phyloP scores from a whole-genome alignment of 1,140 invertebrate genomes.

The Laupala kohalensis region DNA sequence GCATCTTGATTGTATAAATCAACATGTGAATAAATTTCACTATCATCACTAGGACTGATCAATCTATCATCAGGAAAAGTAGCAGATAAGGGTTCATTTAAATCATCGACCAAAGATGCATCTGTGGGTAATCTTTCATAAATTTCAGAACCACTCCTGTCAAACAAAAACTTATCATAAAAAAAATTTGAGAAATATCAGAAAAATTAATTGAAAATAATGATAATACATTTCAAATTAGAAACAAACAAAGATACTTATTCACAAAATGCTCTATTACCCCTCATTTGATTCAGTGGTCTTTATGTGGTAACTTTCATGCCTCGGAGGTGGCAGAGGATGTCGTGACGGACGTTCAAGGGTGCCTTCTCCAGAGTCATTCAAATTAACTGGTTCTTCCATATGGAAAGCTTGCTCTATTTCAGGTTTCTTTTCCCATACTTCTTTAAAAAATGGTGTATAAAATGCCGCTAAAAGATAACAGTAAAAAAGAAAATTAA shows the following conservation, averaged over 20 bases:
- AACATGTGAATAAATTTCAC: constrained; percentile 51
- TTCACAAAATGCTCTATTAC: constrained; percentile 26
- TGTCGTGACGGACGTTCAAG: constrained; percentile 47
- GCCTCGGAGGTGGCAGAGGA: constrained; percentile 40
- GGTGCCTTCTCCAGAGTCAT: constrained; percentile 55
- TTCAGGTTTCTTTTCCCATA: constrained; percentile 90
- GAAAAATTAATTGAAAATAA: background rate
- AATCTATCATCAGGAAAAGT: constrained; percentile 29
- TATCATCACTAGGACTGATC: constrained; percentile 47
- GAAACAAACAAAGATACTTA: background rate
- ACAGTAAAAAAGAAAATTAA: background rate
- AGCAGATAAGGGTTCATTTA: constrained; percentile 34
- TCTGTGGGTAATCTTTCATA: constrained; percentile 62
- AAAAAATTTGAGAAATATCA: background rate
- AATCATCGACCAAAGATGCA: constrained; percentile 32
- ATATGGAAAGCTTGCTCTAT: constrained; percentile 86
- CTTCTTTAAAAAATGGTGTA: constrained; percentile 89
- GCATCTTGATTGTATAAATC: constrained; percentile 30
- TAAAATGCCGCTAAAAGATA: constrained; percentile 73
- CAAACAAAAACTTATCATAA: constrained; percentile 20
- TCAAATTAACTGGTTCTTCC: constrained; percentile 54
- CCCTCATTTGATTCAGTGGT: constrained; percentile 38
- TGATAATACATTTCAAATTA: background rate
- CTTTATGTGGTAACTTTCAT: constrained; percentile 31
- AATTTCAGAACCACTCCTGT: constrained; percentile 63